phyloP scores from a whole-genome alignment of 1,140 invertebrate genomes.

The Araneus ventricosus region DNA sequence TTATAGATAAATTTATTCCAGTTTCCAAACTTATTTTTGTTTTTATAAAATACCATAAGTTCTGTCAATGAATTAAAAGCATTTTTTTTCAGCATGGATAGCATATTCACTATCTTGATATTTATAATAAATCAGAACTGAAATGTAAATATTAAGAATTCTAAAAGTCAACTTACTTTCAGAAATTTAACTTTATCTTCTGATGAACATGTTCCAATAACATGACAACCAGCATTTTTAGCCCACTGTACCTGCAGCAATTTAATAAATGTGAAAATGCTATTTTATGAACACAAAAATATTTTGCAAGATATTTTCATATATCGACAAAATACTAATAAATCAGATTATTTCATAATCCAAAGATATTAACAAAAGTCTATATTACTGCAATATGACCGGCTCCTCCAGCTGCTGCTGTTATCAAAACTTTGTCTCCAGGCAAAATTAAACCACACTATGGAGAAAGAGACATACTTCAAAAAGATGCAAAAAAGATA shows the following conservation, averaged over 20 bases:
- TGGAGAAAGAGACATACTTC: not conserved
- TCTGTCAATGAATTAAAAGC: no score
- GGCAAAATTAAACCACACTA: conserved; percentile 77
- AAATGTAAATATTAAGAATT: no score
- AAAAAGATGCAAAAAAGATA: not conserved
- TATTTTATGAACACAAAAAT: not conserved
- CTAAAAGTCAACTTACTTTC: conserved; percentile 75
- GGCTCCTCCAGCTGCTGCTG: conserved; percentile 81
- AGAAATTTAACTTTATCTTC: conserved; percentile 80
- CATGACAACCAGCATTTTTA: conserved; percentile 80
- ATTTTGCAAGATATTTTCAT: no score
- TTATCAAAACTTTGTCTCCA: conserved; percentile 80
- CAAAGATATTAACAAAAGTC: not conserved
- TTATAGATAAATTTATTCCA: no score
- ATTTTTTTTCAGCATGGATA: no score
- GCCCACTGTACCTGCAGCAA: conserved; percentile 78
- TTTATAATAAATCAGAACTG: no score
- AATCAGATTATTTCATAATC: no score
- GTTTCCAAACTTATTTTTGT: no score
- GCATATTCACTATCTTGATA: no score
- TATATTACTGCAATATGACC: conserved; percentile 79
- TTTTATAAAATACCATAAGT: no score
- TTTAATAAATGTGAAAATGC: not conserved
- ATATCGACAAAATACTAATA: no score
- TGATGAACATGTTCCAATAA: conserved; percentile 81